Conservation (phyloP, 2,113 vertebrate species). For the Piprites chloris region DNA sequence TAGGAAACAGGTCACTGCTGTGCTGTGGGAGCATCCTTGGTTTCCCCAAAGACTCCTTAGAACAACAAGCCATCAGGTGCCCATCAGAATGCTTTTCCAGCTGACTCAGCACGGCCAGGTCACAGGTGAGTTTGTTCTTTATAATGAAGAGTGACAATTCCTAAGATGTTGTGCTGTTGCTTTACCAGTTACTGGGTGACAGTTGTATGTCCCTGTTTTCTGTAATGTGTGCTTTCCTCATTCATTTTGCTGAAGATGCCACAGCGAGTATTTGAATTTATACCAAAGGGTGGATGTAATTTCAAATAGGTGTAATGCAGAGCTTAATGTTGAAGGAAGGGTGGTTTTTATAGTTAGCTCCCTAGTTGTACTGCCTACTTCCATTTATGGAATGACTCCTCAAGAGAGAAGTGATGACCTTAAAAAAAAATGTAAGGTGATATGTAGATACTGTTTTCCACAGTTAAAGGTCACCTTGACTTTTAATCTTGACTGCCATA, state of each 20-base stretch:
- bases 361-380: background rate
- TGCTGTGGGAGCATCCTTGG: background rate
- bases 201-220: background rate
- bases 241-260: background rate
- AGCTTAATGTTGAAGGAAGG: background rate
- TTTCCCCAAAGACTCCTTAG: background rate
- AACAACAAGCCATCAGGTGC: background rate
- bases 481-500: conserved; percentile 68
- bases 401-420: conserved; percentile 38
- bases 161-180: accelerated
- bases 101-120: background rate
- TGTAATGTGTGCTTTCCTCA: background rate
- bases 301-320: background rate
- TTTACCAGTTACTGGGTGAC: background rate
- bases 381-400: conserved; percentile 9
- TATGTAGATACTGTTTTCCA: conserved; percentile 50
- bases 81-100: background rate
- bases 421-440: conserved; percentile 50
- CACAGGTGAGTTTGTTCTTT: background rate
- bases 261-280: background rate
- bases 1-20: background rate
- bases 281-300: background rate
- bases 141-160: background rate
- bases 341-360: background rate
- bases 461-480: conserved; percentile 76